Conservation (phyloP, 1,140 invertebrate species). For the Sminthurinus signatus region DNA sequence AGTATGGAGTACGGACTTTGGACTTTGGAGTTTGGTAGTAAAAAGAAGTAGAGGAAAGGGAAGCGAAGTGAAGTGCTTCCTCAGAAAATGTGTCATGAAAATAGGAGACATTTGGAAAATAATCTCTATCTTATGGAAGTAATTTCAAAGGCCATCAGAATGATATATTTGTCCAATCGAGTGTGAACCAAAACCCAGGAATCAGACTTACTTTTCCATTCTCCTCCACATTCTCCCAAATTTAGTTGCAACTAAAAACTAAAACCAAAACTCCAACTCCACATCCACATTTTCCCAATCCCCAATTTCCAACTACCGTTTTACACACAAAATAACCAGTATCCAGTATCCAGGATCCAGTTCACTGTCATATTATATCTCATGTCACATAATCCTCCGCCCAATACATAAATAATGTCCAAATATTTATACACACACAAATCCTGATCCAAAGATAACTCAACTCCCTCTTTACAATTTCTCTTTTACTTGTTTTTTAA, state of each 20-base stretch:
- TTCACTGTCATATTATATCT: background rate
- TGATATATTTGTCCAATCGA: slow-evolving; percentile 26
- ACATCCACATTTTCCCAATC: too few species aligned
- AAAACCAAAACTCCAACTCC: too few species aligned
- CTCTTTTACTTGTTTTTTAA: too few species aligned
- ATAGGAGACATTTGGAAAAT: slow-evolving; percentile 18
- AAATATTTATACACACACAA: too few species aligned
- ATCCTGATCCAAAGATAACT: too few species aligned
- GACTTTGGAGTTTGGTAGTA: too few species aligned
- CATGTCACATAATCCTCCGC: background rate
- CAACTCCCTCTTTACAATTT: too few species aligned
- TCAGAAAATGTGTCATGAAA: slow-evolving; percentile 1
- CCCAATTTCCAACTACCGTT: background rate
- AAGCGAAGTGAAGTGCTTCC: background rate
- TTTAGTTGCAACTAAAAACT: too few species aligned
- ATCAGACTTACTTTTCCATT: slow-evolving; percentile 4
- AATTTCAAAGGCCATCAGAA: slow-evolving; percentile 25
- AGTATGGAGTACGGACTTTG: too few species aligned
- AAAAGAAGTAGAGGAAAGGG: background rate
- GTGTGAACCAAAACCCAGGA: background rate
- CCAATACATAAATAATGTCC: slow-evolving; percentile 11
- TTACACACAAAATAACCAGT: too few species aligned
- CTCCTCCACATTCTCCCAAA: too few species aligned
- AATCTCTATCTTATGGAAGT: slow-evolving; percentile 24
- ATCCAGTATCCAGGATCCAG: too few species aligned